Evolutionary conservation across 2,113 vertebrate species (phyloP), one percentile per base, ranked within the genome.

Genomic region (Mirounga angustirostris): DNA sequence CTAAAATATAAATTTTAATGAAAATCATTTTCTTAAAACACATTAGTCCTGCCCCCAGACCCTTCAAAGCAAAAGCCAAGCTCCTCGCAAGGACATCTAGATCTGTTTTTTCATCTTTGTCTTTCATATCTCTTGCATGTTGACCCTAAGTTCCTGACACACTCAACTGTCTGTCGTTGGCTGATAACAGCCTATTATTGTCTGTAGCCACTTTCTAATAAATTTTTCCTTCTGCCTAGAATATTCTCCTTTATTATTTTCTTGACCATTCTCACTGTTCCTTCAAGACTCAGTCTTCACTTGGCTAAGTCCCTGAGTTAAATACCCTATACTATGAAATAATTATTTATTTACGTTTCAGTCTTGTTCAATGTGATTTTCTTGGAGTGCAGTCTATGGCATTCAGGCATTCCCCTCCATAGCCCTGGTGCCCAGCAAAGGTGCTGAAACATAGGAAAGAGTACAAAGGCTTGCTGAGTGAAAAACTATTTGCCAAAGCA

Each of bases 401-500:
- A 86, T 54, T 93, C 59, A 61, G n/a, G 22, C 30, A 58, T 40
- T 67, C 9, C 18, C 54, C 46, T 88, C 43, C 13, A 14, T 33
- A 40, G 21, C 8, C 5, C 24, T 8, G 43, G 40, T 58, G 22
- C 9, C 54, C 61, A 50, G 7, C 18, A 56, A 0, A 85, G 24
- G 12, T 73, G 22, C 24, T 61, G 30, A 89, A 85, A 52, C 33
- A 43, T 4, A 56, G 46, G 28, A 69, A 78, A 4, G 24, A 59
- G 12, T 58, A 46, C 82, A 59, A 69, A 33, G 33, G 1, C 6
- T 73, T 69, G 2, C 15, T 79, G 33, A 82, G 4, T 36, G 56
- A 97, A 86, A 94, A 58, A 89, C 28, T 91, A 33, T 89, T 67
- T 95, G 50, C 36, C 54, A 61, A 91, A 67, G 50, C 4, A 74